Base-by-base conservation (phyloP, 2,888 invertebrate genomes). In the Augiades crinisus region DNA sequence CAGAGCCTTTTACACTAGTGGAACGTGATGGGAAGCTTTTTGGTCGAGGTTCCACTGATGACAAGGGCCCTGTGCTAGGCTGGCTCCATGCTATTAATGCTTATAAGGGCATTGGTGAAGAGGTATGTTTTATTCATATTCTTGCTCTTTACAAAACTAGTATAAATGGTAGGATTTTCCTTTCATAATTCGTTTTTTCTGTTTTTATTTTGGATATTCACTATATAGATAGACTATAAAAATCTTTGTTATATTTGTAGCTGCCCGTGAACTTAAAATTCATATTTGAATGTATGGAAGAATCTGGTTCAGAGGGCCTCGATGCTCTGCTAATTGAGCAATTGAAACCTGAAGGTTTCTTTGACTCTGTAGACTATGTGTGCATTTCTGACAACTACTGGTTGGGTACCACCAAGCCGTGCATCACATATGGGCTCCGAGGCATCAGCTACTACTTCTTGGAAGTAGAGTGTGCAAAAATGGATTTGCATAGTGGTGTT, bases 311-410 rank as follows among this genome's bases (percentile, higher is more conserved):
- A 54, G 95, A 96, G 74, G 99, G 99, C n/a, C 89, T 99, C 16
- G 98, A 98, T 76, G 95, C 95, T 0, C 86, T 98, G 6, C 90
- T 99, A 0, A 85, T 85, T 49, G 75, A 86, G 24, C 63, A 86
- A 44, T 60, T 90, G 27, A 87, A 89, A 55, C 90, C 90, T 16
- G 93, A 95, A 62, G 92, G 92, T 17, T 98, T 98, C 80, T 91
- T 99, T 24, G 91, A 93, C 47, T 92, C 92, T 72, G 94, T 97
- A 0, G 98, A 99, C 80, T 99, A 93, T 85, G 97, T 98, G 10
- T 99, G 99, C 78, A 99, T 99, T 72, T 98, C 98, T 14, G 99
- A 99, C 79, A 99, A 99, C 85, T 99, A 99, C 78, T 99, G 99
- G 99, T 86, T 99, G 54, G 99, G 99, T 1, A 98, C 95, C 56